These are phyloP conservation scores for Ridgeia piscesae DNA, from an alignment of 1,140 invertebrate genomes.

Conservation along the genomic window DNA sequence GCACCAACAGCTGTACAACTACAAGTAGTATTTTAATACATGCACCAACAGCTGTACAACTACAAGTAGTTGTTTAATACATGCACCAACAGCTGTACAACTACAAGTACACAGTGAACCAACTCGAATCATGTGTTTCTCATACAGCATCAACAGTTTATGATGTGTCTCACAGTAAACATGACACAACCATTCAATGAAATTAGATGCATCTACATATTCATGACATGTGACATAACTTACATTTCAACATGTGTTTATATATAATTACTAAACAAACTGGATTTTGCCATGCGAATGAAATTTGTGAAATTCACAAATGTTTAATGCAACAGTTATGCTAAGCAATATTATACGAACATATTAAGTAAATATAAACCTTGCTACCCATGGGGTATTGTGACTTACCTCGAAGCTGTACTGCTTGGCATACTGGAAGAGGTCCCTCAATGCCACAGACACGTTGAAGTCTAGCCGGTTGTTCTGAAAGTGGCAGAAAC, in stretches of 20 bases:
- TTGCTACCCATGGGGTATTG: no score
- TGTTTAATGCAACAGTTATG: not conserved
- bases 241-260: no score
- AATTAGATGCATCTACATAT: no score
- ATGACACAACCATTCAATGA: no score
- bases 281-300: not conserved
- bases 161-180: no score
- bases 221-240: no score
- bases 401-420: slow-evolving; percentile 31
- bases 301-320: not conserved
- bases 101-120: no score
- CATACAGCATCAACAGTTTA: no score
- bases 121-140: no score
- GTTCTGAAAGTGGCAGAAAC: slow-evolving; percentile 64
- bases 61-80: no score
- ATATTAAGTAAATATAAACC: not conserved
- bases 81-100: not conserved
- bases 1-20: slow-evolving; percentile 28
- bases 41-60: no score
- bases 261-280: no score
- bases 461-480: slow-evolving; percentile 93
- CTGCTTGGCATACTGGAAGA: slow-evolving; percentile 67
- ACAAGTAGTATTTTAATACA: not conserved
- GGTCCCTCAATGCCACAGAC: slow-evolving; percentile 89
- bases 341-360: not conserved